These are phyloP conservation scores for Vanessa cardui DNA, from an alignment of 2,888 invertebrate genomes.

Conservation along the genomic window DNA sequence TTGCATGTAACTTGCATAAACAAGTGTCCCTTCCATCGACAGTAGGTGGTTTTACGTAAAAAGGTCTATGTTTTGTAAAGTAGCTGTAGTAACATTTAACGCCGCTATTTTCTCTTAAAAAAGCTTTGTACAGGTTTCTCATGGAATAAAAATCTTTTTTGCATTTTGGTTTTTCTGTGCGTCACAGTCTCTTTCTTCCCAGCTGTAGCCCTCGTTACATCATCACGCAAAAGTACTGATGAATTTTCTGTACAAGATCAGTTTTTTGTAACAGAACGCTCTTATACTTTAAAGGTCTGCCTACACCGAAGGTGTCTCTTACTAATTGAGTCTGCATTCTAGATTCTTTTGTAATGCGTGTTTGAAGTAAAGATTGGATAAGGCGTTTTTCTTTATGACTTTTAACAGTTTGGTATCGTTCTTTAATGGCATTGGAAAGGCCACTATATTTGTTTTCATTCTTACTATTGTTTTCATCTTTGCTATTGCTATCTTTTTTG, in stretches of 20 bases:
- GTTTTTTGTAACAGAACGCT: too few species aligned
- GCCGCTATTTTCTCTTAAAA: not conserved
- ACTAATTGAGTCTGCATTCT: too few species aligned
- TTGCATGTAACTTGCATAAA: conserved; percentile 1
- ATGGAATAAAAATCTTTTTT: conserved; percentile 1
- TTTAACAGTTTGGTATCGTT: not conserved
- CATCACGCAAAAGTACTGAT: too few species aligned
- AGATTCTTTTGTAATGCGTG: too few species aligned
- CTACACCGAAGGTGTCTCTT: not conserved
- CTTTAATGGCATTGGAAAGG: conserved; percentile 1
- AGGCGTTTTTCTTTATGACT: too few species aligned
- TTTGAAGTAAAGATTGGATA: too few species aligned
- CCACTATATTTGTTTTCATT: too few species aligned
- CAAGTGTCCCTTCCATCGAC: not conserved
- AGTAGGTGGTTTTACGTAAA: conserved; percentile 6
- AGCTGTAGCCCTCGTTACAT: not conserved
- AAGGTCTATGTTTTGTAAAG: conserved; percentile 1
- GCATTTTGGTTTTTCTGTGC: not conserved
- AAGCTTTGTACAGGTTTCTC: not conserved
- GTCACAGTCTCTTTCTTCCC: not conserved
- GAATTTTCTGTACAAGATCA: too few species aligned
- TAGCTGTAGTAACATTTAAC: not conserved
- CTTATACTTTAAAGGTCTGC: not conserved
- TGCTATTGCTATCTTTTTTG: not conserved
- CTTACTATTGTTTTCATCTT: not conserved